These are phyloP conservation scores for Diachasmimorpha longicaudata DNA, from an alignment of 1,140 invertebrate genomes.

Conservation along the genomic window DNA sequence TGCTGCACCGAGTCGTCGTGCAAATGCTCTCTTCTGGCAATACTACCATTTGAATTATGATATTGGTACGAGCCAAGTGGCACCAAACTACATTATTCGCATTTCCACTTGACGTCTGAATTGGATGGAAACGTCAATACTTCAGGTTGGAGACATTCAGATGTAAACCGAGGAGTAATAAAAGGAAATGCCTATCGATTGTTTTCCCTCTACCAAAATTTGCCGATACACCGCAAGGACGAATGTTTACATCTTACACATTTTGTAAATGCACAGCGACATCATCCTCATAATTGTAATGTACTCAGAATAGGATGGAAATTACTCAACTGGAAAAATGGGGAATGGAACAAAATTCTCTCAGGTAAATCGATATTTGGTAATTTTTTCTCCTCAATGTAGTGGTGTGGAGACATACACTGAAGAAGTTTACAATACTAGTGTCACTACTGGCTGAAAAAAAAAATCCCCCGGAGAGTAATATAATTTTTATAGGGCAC, in stretches of 20 bases:
- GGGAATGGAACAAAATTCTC: too few species aligned
- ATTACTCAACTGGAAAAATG: too few species aligned
- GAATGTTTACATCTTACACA: background rate
- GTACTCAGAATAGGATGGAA: too few species aligned
- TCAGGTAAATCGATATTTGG: too few species aligned
- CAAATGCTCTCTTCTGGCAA: background rate
- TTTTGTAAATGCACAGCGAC: too few species aligned
- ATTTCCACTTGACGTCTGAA: background rate
- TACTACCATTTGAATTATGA: background rate
- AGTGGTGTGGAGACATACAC: background rate
- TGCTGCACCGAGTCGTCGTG: background rate
- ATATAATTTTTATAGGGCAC: slow-evolving; percentile 16
- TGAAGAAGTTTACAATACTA: background rate
- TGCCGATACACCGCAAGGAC: background rate
- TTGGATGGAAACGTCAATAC: slow-evolving; percentile 1
- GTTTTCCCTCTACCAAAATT: background rate
- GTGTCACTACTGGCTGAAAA: background rate
- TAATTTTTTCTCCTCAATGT: too few species aligned
- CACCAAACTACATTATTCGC: background rate
- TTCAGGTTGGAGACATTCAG: background rate
- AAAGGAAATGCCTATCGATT: background rate
- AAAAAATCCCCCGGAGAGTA: background rate
- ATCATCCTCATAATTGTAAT: too few species aligned
- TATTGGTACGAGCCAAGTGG: background rate
- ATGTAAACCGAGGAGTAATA: background rate